phyloP scores from a whole-genome alignment of 2,888 invertebrate genomes.

The Lordiphosa fenestrarum region DNA sequence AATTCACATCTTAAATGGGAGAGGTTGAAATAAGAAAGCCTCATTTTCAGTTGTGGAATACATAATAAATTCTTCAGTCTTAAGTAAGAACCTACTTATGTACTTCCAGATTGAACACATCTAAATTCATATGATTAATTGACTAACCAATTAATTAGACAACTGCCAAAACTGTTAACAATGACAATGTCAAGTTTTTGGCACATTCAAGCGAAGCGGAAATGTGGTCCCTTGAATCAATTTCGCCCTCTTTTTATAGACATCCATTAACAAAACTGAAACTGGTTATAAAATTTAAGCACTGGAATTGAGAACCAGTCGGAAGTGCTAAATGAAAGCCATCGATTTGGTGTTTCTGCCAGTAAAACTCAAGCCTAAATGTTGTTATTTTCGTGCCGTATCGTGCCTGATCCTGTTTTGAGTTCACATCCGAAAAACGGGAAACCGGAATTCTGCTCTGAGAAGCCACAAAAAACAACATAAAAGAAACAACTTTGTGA shows the following conservation, averaged over 20 bases:
- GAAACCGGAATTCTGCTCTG: conserved; percentile 14
- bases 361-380: neutral
- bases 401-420: conserved; percentile 12
- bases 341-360: neutral
- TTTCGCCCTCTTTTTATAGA: conserved; percentile 1
- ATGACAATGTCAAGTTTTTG: no score
- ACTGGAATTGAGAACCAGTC: conserved; percentile 9
- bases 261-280: conserved; percentile 1
- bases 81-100: no score
- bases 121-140: no score
- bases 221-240: no score
- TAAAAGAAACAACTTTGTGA: neutral
- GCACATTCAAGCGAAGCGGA: no score
- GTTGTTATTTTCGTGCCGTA: conserved; percentile 1
- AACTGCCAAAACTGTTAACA: no score
- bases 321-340: conserved; percentile 10
- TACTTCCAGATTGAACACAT: no score
- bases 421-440: conserved; percentile 10
- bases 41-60: no score
- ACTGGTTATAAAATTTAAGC: conserved; percentile 8
- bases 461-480: neutral
- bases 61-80: no score
- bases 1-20: no score
- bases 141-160: no score
- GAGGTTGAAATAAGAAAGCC: no score